Evolutionary conservation across 2,113 vertebrate genomes (phyloP), one percentile per base, ranked within the genome.

Genomic region (Zosterops borbonicus): DNA sequence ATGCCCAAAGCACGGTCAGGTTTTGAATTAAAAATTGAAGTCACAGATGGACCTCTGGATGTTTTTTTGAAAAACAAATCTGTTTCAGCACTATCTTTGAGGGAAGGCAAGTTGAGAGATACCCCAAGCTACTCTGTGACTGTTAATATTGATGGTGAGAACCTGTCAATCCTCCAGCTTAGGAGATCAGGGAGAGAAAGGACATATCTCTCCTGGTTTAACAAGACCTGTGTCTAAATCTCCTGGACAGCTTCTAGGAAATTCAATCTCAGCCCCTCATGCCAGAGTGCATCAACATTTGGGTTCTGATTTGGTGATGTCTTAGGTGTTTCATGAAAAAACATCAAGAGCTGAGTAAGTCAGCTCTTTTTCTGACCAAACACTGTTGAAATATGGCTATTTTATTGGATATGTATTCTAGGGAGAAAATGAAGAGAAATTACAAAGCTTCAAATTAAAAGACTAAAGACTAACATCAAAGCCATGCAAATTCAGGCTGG

Each of bases 11-110:
- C 2, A 2, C 27, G 14, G 27, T n/a, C 41, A 33, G 59, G 25
- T 58, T 84, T 78, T 58, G 42, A 70, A 53, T 88, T 74, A 79
- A 85, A 90, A 70, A 55, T 49, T 67, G 46, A 86, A 86, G 25
- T 59, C 68, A 35, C 41, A 47, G 27, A 31, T 88, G 56, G 46
- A 71, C 24, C 7, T 80, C 47, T 20, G 37, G 18, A 62, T 41
- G 6, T 11, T 53, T 89, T 75, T 70, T 83, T 3, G 37, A 39
- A 39, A 2, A 27, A 89, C 1, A 39, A 17, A 37, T 27, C 28
- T 47, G 12, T 55, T 86, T 88, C 37, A 73, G 59, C 74, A 35
- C n/a, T 56, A 0, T 27, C 16, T 37, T 33, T 86, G 39, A 69
- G 53, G n/a, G n/a, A 20, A 33, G 52, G 31, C 7, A 14, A 9